Percentiles rank a stretch among this genome's conserved stretches.
Evolutionary conservation across 2,888 invertebrate genomes (phyloP).

Genomic region (Sicus ferrugineus): DNA sequence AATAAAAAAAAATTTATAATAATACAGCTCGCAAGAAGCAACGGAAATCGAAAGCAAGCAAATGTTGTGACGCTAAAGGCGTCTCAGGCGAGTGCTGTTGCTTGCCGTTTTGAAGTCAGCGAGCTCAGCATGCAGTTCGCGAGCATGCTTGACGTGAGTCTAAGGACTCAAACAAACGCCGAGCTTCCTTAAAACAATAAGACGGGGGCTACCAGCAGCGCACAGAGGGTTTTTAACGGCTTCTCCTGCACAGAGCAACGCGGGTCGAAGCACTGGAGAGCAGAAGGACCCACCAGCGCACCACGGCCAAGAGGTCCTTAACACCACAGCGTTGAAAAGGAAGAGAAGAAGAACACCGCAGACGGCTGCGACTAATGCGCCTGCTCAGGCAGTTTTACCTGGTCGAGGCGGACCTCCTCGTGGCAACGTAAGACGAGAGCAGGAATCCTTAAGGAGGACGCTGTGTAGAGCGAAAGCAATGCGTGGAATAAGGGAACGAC

Average conservation of each 20-base stretch:
- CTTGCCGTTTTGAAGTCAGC: too few species aligned
- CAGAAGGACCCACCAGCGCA: background rate
- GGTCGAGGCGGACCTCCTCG: too few species aligned
- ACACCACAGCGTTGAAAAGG: background rate
- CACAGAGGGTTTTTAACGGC: too few species aligned
- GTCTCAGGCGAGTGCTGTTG: background rate
- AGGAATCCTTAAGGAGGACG: constrained; percentile 20
- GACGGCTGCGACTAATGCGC: background rate
- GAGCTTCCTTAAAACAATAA: constrained; percentile 3
- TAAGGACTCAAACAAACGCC: too few species aligned
- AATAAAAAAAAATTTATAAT: background rate
- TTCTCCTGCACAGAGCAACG: too few species aligned
- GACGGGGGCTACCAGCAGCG: background rate
- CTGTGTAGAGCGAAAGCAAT: background rate
- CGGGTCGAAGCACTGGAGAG: too few species aligned
- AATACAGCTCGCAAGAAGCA: background rate
- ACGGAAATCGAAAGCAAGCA: background rate
- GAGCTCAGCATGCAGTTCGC: background rate
- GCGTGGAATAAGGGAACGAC: background rate
- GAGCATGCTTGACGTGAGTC: background rate
- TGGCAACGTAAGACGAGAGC: background rate
- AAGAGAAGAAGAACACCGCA: background rate
- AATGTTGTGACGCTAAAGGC: constrained; percentile 1
- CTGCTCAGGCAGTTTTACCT: constrained; percentile 15
- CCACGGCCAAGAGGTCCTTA: background rate